Evolutionary conservation across 92 coral and sea anemone genomes (phyloP).

Genomic region (Actinernus sp.): DNA sequence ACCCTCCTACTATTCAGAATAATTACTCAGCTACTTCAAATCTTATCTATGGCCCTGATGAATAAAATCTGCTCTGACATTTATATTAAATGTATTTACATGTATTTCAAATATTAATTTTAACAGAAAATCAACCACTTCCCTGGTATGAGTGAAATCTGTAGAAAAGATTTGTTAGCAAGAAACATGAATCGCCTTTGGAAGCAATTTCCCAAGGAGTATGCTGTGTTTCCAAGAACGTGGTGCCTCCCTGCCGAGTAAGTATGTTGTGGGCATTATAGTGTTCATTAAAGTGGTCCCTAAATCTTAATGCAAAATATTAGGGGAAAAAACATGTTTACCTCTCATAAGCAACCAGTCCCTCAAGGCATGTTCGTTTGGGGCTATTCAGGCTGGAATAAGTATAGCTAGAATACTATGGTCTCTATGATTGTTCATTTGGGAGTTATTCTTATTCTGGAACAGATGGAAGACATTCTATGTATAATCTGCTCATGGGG

Average conservation of each 20-base stretch:
- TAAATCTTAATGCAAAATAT: not conserved
- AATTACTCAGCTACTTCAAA: too few relatives aligned
- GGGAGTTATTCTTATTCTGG: not conserved
- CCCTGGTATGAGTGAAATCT: conserved; percentile 99
- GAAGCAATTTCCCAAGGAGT: conserved; percentile 98
- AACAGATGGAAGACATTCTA: too few relatives aligned
- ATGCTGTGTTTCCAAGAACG: conserved; percentile 96
- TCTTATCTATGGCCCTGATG: too few relatives aligned
- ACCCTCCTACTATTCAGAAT: too few relatives aligned
- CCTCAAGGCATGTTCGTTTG: too few relatives aligned
- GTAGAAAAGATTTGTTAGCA: conserved; percentile 94
- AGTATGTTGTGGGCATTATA: conserved; percentile 41
- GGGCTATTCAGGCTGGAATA: too few relatives aligned
- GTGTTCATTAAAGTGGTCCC: too few relatives aligned
- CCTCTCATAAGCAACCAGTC: too few relatives aligned
- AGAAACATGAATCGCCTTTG: conserved; percentile 97
- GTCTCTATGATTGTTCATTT: not conserved
- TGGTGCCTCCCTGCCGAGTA: conserved; percentile 99
- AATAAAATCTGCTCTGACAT: not conserved
- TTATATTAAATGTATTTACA: not conserved
- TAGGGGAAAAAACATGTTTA: too few relatives aligned
- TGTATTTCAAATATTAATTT: not conserved
- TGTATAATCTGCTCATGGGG: too few relatives aligned
- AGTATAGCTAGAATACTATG: too few relatives aligned
- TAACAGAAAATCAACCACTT: conserved; percentile 98